phyloP scores from a whole-genome alignment of 2,888 invertebrate species.

The Argyresthia albistria region DNA sequence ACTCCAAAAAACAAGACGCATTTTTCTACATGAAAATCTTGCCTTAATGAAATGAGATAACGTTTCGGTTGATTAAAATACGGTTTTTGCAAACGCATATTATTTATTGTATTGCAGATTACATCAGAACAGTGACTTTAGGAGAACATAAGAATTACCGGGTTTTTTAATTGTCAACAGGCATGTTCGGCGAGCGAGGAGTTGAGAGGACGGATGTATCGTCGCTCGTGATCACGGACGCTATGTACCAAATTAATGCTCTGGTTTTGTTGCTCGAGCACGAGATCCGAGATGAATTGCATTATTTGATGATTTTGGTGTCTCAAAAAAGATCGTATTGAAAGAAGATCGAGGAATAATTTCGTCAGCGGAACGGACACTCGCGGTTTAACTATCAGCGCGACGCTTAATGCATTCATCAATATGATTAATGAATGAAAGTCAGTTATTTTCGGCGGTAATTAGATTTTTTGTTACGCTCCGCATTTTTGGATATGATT shows the following conservation, averaged over 20 bases:
- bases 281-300: conserved; percentile 21
- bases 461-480: conserved; percentile 34
- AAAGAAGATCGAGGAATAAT: conserved; percentile 30
- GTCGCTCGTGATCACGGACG: background rate
- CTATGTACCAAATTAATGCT: conserved; percentile 14
- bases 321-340: conserved; percentile 28
- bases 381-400: conserved; percentile 16
- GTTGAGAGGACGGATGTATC: conserved; percentile 1
- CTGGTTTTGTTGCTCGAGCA: conserved; percentile 12
- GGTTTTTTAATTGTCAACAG: no score
- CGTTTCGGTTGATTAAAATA: background rate
- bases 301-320: conserved; percentile 34
- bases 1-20: conserved; percentile 1
- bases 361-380: conserved; percentile 19
- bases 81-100: background rate
- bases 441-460: conserved; percentile 25
- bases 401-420: conserved; percentile 37
- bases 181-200: background rate
- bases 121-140: background rate
- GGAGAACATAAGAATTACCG: no score
- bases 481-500: conserved; percentile 7
- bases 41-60: conserved; percentile 3
- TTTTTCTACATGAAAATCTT: background rate
- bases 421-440: conserved; percentile 52
- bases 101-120: background rate